Evolutionary conservation across 2,113 vertebrate species (phyloP).

Genomic region (Motacilla alba): DNA sequence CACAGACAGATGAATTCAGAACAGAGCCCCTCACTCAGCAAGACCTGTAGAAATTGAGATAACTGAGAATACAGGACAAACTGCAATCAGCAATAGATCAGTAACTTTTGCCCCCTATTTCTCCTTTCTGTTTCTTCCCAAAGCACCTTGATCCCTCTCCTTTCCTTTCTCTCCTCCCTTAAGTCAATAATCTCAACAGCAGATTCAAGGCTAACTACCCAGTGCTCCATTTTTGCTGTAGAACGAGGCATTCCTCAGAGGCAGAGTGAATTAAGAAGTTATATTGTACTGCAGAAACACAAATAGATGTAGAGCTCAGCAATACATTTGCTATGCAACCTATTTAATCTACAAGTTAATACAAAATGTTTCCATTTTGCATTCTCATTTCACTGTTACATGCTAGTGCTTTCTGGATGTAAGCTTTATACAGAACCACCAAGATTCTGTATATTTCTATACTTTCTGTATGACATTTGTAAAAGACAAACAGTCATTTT

Average conservation of each 20-base stretch:
- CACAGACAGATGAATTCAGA: not conserved
- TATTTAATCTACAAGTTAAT: not conserved
- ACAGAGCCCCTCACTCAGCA: not conserved
- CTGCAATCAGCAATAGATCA: fast-evolving
- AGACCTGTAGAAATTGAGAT: not conserved
- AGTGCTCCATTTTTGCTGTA: not conserved
- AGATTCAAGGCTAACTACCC: not conserved
- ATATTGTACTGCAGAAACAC: not conserved
- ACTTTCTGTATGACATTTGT: not conserved
- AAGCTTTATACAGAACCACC: not conserved
- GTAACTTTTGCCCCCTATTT: not conserved
- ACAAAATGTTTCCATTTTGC: not conserved
- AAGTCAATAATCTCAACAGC: not conserved
- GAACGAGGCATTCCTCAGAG: not conserved
- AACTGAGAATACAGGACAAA: not conserved
- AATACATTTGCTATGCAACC: slow-evolving; percentile 6
- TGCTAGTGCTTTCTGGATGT: not conserved
- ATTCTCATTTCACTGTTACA: not conserved
- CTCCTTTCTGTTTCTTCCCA: not conserved
- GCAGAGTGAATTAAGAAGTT: not conserved
- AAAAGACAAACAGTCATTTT: not conserved
- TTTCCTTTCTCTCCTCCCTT: not conserved
- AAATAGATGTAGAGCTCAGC: not conserved
- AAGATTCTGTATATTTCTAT: not conserved
- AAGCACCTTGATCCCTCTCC: not conserved